Evolutionary conservation across 1,140 invertebrate genomes (phyloP), one percentile per base, ranked within the genome.

Genomic region (Bombyx mori): DNA sequence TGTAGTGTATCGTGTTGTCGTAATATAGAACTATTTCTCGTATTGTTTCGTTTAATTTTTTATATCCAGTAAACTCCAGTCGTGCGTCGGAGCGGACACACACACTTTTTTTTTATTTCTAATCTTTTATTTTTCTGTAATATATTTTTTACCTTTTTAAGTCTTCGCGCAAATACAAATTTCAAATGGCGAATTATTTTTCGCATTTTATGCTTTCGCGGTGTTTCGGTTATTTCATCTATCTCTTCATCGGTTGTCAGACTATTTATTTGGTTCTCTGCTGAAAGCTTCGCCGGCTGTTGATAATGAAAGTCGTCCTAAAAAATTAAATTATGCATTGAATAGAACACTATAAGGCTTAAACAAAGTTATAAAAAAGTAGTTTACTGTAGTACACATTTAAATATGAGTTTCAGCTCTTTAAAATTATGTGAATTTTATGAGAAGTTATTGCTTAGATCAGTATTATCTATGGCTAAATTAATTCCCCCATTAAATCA

Each of bases 81-180:
- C n/a, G n/a, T n/a, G n/a, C n/a, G n/a, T n/a, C n/a, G n/a, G n/a
- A n/a, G n/a, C n/a, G n/a, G n/a, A n/a, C n/a, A n/a, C n/a, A n/a
- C n/a, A n/a, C n/a, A n/a, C n/a, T n/a, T 53, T 58, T 54, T 54
- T 44, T 54, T 49, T 50, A 44, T n/a, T 26, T 7, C n/a, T 18
- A n/a, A n/a, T 18, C 8, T n/a, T 49, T 18, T 12, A 10, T 47
- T 47, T 47, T 47, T 47, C 45, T 18, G 22, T 49, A 12, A 49
- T 12, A 49, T 6, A 12, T 47, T 18, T 49, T n/a, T 49, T 49
- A 18, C 7, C 12, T 12, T 18, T 49, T n/a, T n/a, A 22, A 49
- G 4, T 12, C 7, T 35, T 35, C 4, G 22, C n/a, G 12, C 12
- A 8, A 4, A 47, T 47, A 7, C 6, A 47, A 47, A 47, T 47